Evolutionary conservation across 2,797 vertebrate genomes (phyloP), one percentile per base, ranked within the genome.

Genomic region (Morelia viridis): DNA sequence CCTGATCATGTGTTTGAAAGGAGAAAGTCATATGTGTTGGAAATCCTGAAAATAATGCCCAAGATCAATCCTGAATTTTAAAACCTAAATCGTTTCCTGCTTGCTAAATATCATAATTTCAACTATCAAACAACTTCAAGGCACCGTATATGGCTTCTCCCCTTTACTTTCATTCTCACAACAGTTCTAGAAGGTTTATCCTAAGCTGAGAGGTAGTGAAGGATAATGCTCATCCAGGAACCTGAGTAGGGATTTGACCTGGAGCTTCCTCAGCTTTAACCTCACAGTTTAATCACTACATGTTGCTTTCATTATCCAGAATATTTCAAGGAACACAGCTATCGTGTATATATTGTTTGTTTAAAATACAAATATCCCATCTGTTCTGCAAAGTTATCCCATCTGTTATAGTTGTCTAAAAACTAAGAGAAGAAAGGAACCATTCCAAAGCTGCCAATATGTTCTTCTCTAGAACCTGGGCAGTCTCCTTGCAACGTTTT

Each of bases 401-500:
- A 35, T 41, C 0, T 0, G 19, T 8, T 76, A 80, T 80, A 46
- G 19, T 80, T 46, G 71, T 80, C 35, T 46, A 3, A 80, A 80
- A 94, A 92, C 19, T 0, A 26, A 15, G 89, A 57, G 50, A 22
- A 8, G 19, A 85, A 89, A n/a, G 56, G 22, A 35, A 28, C 10
- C 26, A 5, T 57, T 31, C 57, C n/a, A 24, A 85, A 26, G 31
- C 80, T 95, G 93, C 53, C 61, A 50, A 31, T 57, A 62, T 94
- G 93, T 94, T 87, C 90, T 95, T 92, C 62, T 80, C 94, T 94
- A 85, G 91, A 95, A 95, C 92, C 84, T 85, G 94, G 95, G 93
- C 95, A 94, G n/a, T 71, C 92, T 58, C 46, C 93, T 94, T 97
- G 96, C 95, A 96, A 64, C 94, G 84, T 95, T 95, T 87, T 92